phyloP scores from a whole-genome alignment of 2,113 vertebrate species.

The Boleophthalmus pectinirostris region DNA sequence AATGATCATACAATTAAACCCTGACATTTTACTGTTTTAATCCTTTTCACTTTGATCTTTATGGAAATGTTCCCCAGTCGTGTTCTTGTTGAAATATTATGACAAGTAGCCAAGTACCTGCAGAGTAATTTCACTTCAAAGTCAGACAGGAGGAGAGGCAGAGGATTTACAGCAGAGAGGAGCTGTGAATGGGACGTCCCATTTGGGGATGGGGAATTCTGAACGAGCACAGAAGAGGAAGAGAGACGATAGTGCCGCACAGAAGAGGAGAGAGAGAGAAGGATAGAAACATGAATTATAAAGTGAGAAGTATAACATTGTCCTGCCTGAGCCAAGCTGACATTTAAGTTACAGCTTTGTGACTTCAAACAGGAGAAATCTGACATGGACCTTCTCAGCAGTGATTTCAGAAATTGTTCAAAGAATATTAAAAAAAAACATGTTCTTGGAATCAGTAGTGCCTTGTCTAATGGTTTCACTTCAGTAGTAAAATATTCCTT shows the following conservation, averaged over 20 bases:
- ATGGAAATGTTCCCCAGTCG: not conserved
- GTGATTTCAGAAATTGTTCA: no score
- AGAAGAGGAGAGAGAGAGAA: not conserved
- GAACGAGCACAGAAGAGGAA: slow-evolving; percentile 57
- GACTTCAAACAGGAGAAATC: no score
- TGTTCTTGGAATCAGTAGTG: no score
- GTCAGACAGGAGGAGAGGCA: not conserved
- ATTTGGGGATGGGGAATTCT: slow-evolving; percentile 69
- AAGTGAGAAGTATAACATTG: not conserved
- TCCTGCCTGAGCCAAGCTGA: not conserved
- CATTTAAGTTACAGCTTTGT: no score
- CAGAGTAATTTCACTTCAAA: not conserved
- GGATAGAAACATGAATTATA: slow-evolving; percentile 20
- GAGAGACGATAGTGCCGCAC: slow-evolving; percentile 7
- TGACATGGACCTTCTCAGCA: no score
- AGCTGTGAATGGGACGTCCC: slow-evolving; percentile 4
- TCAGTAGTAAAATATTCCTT: not conserved
- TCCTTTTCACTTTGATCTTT: not conserved
- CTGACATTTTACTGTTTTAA: not conserved
- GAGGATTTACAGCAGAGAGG: not conserved
- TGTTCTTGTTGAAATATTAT: not conserved
- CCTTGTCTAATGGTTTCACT: not conserved
- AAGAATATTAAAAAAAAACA: no score
- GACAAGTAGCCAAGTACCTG: not conserved
- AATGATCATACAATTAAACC: not conserved